Base-by-base conservation (phyloP, 2,888 invertebrate species). In the Synanthedon myopaeformis region DNA sequence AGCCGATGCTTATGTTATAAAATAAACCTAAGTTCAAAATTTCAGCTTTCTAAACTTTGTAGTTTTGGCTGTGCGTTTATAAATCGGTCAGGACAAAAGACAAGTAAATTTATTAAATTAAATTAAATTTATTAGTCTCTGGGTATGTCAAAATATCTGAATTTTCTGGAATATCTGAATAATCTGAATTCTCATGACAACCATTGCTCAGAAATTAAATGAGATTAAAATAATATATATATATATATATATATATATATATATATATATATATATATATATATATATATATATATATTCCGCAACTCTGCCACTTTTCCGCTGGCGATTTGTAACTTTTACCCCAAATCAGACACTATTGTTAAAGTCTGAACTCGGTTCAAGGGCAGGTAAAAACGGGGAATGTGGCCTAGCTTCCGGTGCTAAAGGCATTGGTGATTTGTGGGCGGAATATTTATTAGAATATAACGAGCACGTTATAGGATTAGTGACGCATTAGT, bases 391-490 rank as follows among this genome's bases (percentile, higher is more conserved):
- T 69, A 56, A 57, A 70, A 67, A 56, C 71, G 66, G 69, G 67
- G 79, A 79, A 80, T 80, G 81, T 71, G 60, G 72, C 59, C 80
- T 80, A 80, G 79, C 77, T 82, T 85, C 85, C 85, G 80, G 68
- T 64, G 23, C 12, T 51, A 51, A 51, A 49, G 49, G 17, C 45
- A 13, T 49, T 8, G 12, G 17, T 49, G 19, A 49, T 53, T 52
- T 64, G 68, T 66, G 67, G 58, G 54, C 60, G 58, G 76, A 73
- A 79, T 77, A 74, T 63, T 68, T 70, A 76, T 74, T 66, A 61
- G 54, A 53, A 45, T 17, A 17, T 45, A 12, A 45, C 45, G 14
- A 45, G 19, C 41, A 51, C 56, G 53, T 59, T 57, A 57, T 58
- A 54, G 54, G 56, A 60, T 62, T 55, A 55, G 52, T 50, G 35